Percentiles rank a stretch among this genome's conserved stretches.
Conservation (phyloP, 2,888 invertebrate genomes). For the Ochropacha duplaris region DNA sequence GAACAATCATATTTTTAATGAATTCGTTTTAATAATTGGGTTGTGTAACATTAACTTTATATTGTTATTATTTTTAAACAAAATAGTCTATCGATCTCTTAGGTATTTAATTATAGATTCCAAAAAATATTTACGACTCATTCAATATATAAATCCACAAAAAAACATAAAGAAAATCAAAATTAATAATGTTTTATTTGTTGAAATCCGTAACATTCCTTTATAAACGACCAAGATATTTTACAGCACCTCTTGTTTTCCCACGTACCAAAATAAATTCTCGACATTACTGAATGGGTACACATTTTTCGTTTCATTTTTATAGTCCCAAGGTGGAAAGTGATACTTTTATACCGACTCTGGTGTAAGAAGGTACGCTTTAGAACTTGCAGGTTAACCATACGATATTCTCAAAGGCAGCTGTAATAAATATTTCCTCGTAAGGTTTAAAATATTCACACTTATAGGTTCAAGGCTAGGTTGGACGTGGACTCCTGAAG, state of each 20-base stretch:
- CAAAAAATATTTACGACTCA: no score
- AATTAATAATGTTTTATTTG: conserved; percentile 16
- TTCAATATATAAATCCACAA: neutral
- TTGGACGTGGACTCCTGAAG: neutral
- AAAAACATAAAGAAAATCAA: conserved; percentile 7
- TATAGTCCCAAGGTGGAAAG: conserved; percentile 14
- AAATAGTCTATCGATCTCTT: no score
- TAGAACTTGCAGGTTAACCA: conserved; percentile 14
- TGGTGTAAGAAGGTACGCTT: conserved; percentile 14
- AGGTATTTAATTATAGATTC: no score
- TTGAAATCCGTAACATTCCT: conserved; percentile 5
- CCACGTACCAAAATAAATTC: conserved; percentile 1
- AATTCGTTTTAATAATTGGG: no score
- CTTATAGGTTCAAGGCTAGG: neutral
- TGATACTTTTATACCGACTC: conserved; percentile 7
- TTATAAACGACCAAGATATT: conserved; percentile 6
- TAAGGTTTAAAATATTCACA: neutral
- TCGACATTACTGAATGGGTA: conserved; percentile 1
- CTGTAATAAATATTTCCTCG: neutral
- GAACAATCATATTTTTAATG: neutral
- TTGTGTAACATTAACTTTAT: no score
- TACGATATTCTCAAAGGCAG: neutral
- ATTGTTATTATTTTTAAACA: no score
- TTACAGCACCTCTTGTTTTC: conserved; percentile 7
- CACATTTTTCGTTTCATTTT: neutral